phyloP scores from a whole-genome alignment of 2,888 invertebrate species.

The Leptinotarsa juncta region DNA sequence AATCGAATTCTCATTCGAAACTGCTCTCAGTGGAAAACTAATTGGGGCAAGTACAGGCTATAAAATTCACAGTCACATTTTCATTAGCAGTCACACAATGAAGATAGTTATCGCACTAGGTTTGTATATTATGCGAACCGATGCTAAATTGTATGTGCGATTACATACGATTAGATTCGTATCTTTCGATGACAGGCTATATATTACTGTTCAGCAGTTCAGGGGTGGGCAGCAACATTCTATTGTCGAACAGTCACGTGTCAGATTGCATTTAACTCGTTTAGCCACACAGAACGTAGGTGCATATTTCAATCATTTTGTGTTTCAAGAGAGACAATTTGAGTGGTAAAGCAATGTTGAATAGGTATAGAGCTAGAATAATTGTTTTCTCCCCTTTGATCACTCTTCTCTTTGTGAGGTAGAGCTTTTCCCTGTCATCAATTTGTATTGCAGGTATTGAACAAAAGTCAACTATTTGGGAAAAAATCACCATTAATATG shows the following conservation, averaged over 20 bases:
- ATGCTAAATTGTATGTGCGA: conserved; percentile 37
- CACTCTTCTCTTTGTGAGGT: no score
- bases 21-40: neutral
- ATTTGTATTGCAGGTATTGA: no score
- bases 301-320: conserved; percentile 15
- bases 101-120: conserved; percentile 34
- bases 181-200: conserved; percentile 45
- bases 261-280: conserved; percentile 17
- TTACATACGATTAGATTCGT: conserved; percentile 40
- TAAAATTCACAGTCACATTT: conserved; percentile 42
- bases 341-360: neutral
- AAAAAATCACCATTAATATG: no score
- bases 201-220: conserved; percentile 28
- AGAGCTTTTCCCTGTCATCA: no score
- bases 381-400: neutral
- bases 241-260: conserved; percentile 23
- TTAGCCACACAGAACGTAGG: conserved; percentile 9
- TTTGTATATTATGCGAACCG: conserved; percentile 30
- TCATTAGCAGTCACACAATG: conserved; percentile 36
- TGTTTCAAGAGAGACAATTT: neutral
- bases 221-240: conserved; percentile 1
- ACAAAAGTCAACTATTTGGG: no score
- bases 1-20: neutral
- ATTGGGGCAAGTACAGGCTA: conserved; percentile 32
- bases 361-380: neutral